These are phyloP conservation scores for Stercorarius parasiticus DNA, from an alignment of 2,113 vertebrate species.

Conservation along the genomic window DNA sequence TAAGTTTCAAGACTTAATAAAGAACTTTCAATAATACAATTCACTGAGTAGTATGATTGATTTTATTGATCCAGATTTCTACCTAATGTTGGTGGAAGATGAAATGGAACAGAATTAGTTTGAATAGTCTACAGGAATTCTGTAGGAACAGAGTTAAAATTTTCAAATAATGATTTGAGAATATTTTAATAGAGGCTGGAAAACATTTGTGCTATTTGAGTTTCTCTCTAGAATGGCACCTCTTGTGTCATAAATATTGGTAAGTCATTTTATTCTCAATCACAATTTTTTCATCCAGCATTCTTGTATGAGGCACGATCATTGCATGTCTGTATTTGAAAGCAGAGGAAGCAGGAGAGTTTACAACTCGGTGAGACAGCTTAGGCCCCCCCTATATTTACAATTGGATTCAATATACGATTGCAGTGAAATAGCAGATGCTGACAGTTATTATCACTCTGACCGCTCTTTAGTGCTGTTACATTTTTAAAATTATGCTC, in stretches of 20 bases:
- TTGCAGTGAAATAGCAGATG: slow-evolving; percentile 18
- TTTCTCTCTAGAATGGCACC: neutral
- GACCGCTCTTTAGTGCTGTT: neutral
- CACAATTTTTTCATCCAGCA: neutral
- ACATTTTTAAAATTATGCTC: neutral
- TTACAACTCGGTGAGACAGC: neutral
- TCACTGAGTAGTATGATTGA: neutral
- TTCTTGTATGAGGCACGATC: neutral
- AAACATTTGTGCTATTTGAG: neutral
- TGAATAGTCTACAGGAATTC: neutral
- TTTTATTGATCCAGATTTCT: neutral
- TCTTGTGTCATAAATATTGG: neutral
- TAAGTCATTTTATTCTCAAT: neutral
- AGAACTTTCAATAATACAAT: neutral
- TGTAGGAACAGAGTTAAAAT: neutral
- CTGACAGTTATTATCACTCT: neutral
- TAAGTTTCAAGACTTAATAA: neutral
- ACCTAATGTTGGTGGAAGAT: neutral
- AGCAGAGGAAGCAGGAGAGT: neutral
- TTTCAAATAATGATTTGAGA: neutral
- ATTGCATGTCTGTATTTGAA: neutral
- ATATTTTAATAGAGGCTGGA: neutral
- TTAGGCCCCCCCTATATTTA: neutral
- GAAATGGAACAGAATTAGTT: neutral
- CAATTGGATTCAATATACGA: neutral